Base-by-base conservation (phyloP, 2,113 vertebrate species). In the Saguinus midas region DNA sequence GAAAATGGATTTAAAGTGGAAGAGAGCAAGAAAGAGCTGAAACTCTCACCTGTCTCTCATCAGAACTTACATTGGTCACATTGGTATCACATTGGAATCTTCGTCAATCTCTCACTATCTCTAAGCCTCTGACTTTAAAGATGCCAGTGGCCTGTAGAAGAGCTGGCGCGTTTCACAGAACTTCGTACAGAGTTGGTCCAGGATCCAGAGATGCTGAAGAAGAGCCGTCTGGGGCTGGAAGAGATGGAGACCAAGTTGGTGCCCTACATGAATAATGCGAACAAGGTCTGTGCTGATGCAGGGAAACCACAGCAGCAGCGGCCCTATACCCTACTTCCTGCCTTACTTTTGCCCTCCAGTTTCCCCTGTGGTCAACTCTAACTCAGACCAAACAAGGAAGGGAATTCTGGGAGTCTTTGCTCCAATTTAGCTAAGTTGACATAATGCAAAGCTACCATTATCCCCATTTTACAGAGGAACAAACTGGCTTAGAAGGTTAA, bases 381-480 rank as follows among this genome's bases (percentile, higher is more conserved):
- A 76, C 12, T 37, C 48, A 85, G 14, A 92, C 72, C 37, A 95
- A 84, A 6, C 64, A 87, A 93, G 21, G n/a, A 96, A 95, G 58
- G 75, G 45, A 91, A 90, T 84, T 87, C 8, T 35, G 4, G 21
- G 14, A 96, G 29, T 64, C 48, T 70, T 75, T 50, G 18, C 89
- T 85, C 27, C 29, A 91, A 66, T 21, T 90, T 86, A 57, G 37
- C 68, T 87, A 96, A 84, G 13, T 2, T 32, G 52, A 66, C 55
- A 50, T 6, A 75, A 57, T 52, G 45, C 70, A 97, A 72, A 94
- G 14, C 40, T 87, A 35, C 78, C 45, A 37, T 91, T n/a, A 89
- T 64, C 58, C 37, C 61, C 70, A 68, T 93, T 86, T 96, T 93
- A 88, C 73, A 83, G 58, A 58, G 52, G 85, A 96, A 78, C 11